A percentile compares a stretch with the other conserved stretches of the same genome.
These are phyloP conservation scores for cat (Felis catus) DNA, from an alignment of 2,113 vertebrate genomes.

Conservation along the genomic window F.catus_Fca126_mat1.0 CM031423.1:13239001-13239500, in stretches of 20 bases:
- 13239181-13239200: background rate
- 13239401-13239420: background rate
- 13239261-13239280: background rate
- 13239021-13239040: background rate
- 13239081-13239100: background rate
- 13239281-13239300: background rate
- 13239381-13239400: constrained; percentile 2
- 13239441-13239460: background rate
- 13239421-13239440: background rate
- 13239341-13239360: background rate
- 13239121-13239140: constrained; percentile 22
- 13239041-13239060: constrained; percentile 9
- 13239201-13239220: background rate
- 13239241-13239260: background rate
- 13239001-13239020: background rate
- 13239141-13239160: constrained; percentile 22
- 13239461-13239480: background rate
- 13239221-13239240: constrained; percentile 24
- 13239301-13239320: background rate
- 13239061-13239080: constrained; percentile 18
- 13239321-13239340: background rate
- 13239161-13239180: background rate
- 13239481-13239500: background rate
- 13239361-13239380: background rate
- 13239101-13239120: constrained; percentile 11